These are phyloP conservation scores for Lamprologus speciosus DNA, from an alignment of 2,113 vertebrate species.

Conservation along the genomic window DNA sequence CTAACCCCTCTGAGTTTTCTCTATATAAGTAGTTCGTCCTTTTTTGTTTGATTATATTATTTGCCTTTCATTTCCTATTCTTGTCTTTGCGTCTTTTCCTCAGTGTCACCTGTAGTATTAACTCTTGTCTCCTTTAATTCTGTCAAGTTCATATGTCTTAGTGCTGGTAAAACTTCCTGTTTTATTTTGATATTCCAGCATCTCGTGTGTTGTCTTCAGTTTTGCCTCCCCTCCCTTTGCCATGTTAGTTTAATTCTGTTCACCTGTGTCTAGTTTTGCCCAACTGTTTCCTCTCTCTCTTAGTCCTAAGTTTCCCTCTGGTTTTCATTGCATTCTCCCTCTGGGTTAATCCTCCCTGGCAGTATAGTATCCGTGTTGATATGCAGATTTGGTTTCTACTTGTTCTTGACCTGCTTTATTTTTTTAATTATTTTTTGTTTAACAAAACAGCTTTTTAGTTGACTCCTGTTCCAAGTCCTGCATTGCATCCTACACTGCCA, in stretches of 20 bases:
- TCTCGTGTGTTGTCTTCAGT: background rate
- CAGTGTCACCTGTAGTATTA: background rate
- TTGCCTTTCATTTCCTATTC: background rate
- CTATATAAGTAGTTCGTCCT: background rate
- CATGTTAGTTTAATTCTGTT: background rate
- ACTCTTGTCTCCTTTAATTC: background rate
- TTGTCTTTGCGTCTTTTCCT: background rate
- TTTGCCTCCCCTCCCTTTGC: background rate
- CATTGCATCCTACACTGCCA: background rate
- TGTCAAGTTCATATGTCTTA: background rate
- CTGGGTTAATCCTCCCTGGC: background rate
- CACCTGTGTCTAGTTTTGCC: background rate
- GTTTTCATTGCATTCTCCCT: background rate
- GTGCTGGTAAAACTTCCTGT: background rate
- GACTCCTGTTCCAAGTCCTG: background rate
- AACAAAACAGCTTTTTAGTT: background rate
- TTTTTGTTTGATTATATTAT: background rate
- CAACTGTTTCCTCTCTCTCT: background rate
- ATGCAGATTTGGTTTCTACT: background rate
- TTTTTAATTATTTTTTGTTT: background rate
- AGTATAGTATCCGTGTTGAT: background rate
- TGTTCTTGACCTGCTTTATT: background rate
- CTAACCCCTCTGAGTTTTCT: background rate
- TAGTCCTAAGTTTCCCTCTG: background rate
- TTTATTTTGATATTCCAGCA: background rate